Evolutionary conservation across 2,888 invertebrate genomes (phyloP).

Genomic region (Biston betularia): DNA sequence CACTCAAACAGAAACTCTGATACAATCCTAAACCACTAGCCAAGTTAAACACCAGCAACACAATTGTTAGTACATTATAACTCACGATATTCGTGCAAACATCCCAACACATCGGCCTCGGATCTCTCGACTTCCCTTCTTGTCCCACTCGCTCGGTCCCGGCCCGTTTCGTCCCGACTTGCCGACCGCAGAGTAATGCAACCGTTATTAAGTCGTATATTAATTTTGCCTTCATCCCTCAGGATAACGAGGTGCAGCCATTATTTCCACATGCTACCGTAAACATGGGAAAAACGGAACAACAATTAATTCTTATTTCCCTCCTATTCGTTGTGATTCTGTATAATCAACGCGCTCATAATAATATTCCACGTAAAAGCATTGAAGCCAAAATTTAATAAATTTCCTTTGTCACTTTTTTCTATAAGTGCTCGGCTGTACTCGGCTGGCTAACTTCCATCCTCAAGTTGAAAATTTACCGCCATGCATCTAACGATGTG

Average conservation of each 20-base stretch:
- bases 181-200: slow-evolving; percentile 38
- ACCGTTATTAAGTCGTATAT: slow-evolving; percentile 74
- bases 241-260: slow-evolving; percentile 64
- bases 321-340: slow-evolving; percentile 16
- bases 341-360: too few species aligned
- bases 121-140: slow-evolving; percentile 9
- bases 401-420: too few species aligned
- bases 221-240: slow-evolving; percentile 67
- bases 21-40: slow-evolving; percentile 3
- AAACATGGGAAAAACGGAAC: slow-evolving; percentile 29
- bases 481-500: too few species aligned
- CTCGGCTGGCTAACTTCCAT: too few species aligned
- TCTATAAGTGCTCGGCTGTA: too few species aligned
- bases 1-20: background rate
- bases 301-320: slow-evolving; percentile 34
- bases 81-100: slow-evolving; percentile 17
- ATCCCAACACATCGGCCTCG: slow-evolving; percentile 4
- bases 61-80: slow-evolving; percentile 18
- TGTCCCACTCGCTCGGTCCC: slow-evolving; percentile 1
- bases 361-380: too few species aligned
- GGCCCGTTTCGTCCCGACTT: slow-evolving; percentile 25
- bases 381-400: too few species aligned
- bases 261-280: slow-evolving; percentile 59
- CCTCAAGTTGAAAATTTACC: too few species aligned
- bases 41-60: slow-evolving; percentile 15